These are phyloP conservation scores for Eudorcas thomsonii DNA, from an alignment of 2,113 vertebrate genomes.

Conservation along the genomic window DNA sequence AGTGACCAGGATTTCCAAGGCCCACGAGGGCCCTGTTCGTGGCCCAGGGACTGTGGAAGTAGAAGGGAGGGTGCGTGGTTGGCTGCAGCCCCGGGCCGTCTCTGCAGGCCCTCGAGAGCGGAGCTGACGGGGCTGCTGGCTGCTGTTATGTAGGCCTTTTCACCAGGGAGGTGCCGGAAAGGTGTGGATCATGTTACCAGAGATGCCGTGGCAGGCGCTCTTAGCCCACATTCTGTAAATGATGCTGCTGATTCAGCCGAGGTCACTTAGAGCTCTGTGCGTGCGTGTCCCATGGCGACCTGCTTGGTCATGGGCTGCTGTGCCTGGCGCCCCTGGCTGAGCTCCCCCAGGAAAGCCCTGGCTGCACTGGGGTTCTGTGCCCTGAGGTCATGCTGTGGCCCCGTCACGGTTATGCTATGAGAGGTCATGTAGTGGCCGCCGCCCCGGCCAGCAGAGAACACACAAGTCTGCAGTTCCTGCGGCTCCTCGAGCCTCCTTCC, in stretches of 20 bases:
- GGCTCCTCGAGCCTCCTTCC: background rate
- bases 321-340: background rate
- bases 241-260: fast-evolving
- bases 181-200: too few relatives aligned
- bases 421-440: fast-evolving
- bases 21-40: background rate
- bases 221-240: background rate
- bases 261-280: background rate
- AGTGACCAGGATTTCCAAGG: background rate
- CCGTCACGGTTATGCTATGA: fast-evolving
- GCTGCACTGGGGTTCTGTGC: background rate
- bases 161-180: too few relatives aligned
- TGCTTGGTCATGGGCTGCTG: fast-evolving
- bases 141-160: background rate
- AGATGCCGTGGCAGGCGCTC: fast-evolving
- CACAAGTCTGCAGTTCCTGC: fast-evolving
- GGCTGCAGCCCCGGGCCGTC: fast-evolving
- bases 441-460: background rate
- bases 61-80: fast-evolving
- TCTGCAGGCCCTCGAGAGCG: fast-evolving
- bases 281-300: background rate
- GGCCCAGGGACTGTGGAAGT: background rate
- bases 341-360: fast-evolving
- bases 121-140: fast-evolving
- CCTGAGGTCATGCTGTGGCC: fast-evolving